Evolutionary conservation across 2,888 invertebrate genomes (phyloP), one percentile per base, ranked within the genome.

Genomic region (Sinhomidia bicolor): DNA sequence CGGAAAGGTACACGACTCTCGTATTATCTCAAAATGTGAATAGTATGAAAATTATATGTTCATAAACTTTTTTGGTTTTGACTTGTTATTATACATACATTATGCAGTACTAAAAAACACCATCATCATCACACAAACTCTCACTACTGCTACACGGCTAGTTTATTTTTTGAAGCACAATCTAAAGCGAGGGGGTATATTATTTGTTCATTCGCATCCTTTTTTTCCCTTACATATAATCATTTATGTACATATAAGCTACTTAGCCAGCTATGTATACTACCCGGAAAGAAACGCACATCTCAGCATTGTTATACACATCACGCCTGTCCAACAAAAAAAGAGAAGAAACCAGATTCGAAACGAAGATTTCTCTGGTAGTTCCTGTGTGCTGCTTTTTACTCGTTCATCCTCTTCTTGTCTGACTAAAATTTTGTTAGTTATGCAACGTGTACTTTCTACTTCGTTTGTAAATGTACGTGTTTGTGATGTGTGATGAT

Each of bases 401-500:
- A 51, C 54, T 29, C 51, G 20, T 82, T 41, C 82, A 51, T 82
- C 71, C 23, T 44, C 54, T 60, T 44, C 36, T 60, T 82, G 79
- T 79, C 36, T 60, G 32, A 57, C 57, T 79, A 23, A 60, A 86
- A 80, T 86, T 79, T 86, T 71, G 80, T 74, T 81, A 81, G 82
- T 83, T 83, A 88, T 88, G 83, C 88, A 88, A 83, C 83, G 81
- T 87, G 81, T 87, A 79, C 79, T 85, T 51, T 79, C 79, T 60
- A 20, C 74, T 62, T 65, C 62, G 76, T 76, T 85, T 79, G 79
- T 68, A 68, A 78, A 79, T 80, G 86, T 76, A 88, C 82, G 82
- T 87, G 81, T 86, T 83, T 68, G 78, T 88, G 88, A 83, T 83
- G 54, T 88, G 74, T 65, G 88, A 88, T 88, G 44, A 82, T 79